Evolutionary conservation across 2,113 vertebrate species (phyloP).

Genomic region (Melanerpes aurifrons): DNA sequence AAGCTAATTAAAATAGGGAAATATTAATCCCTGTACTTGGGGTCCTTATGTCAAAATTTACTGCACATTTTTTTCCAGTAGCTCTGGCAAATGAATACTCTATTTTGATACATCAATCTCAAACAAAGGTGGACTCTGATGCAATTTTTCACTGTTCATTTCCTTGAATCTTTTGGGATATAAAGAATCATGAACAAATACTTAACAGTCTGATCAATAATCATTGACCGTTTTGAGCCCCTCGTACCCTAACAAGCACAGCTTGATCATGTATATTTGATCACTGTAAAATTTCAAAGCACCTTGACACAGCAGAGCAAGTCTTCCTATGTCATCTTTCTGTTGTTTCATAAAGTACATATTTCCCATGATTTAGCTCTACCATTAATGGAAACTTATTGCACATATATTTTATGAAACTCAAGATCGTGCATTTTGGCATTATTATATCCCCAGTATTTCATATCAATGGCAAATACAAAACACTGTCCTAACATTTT

Average conservation of each 20-base stretch:
- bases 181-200: constrained; percentile 75
- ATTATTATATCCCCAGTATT: constrained; percentile 36
- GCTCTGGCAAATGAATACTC: constrained; percentile 16
- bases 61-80: constrained; percentile 51
- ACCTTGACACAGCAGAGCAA: constrained; percentile 65
- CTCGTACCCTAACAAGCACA: constrained; percentile 76
- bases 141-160: constrained; percentile 71
- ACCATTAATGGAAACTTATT: constrained; percentile 58
- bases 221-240: constrained; percentile 74
- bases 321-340: constrained; percentile 60
- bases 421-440: constrained; percentile 57
- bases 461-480: constrained; percentile 70
- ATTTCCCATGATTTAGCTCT: constrained; percentile 29
- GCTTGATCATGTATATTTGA: constrained; percentile 83
- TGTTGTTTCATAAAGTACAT: constrained; percentile 59
- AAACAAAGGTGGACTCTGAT: constrained; percentile 64
- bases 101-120: constrained; percentile 46
- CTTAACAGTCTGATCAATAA: constrained; percentile 83
- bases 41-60: background rate
- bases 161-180: constrained; percentile 76
- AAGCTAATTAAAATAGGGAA: background rate
- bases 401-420: constrained; percentile 65
- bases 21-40: background rate
- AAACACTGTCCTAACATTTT: constrained; percentile 65
- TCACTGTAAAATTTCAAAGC: constrained; percentile 80